Evolutionary conservation across 2,888 invertebrate species (phyloP), one percentile per base, ranked within the genome.

Genomic region (Drosophila rellima): DNA sequence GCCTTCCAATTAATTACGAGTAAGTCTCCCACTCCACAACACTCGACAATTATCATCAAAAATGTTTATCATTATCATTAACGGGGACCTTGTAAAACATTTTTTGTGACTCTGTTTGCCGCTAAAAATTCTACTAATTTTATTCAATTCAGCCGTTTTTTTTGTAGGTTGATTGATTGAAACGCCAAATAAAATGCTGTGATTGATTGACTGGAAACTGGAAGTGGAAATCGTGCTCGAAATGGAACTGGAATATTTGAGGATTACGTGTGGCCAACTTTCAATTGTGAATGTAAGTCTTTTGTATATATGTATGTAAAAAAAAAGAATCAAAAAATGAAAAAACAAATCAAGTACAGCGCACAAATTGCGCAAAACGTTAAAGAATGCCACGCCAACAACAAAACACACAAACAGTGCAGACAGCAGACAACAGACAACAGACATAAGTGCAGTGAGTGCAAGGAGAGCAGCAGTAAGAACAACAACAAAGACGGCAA

Each of bases 311-410:
- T n/a, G 6, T 35, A 35, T 35, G 35, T 35, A 35, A n/a, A 35
- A n/a, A 31, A 45, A 18, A 40, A 26, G 1, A 18, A 8, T 7
- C 17, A 48, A 23, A 65, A 65, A 18, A 20, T 15, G 13, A 11
- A 63, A 23, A 33, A 26, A 76, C 37, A 40, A 47, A 64, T 66
- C 48, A 80, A 85, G 83, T 82, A 82, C 83, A 85, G 83, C 82
- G 74, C 70, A 70, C 85, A 80, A 88, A 88, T 82, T 88, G 82
- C 74, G 80, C 88, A 85, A 88, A 84, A 84, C 66, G 63, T 74
- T 47, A 69, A 82, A 88, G 82, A 83, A 85, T 73, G 80, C 69
- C 74, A 81, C 61, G 67, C 80, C 70, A 74, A 78, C 69, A 52
- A 44, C 17, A 47, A 39, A 37, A 47, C n/a, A 15, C 35, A 51